phyloP scores from a whole-genome alignment of 1,140 invertebrate genomes.

The Brachionus asplanchnoidis region DNA sequence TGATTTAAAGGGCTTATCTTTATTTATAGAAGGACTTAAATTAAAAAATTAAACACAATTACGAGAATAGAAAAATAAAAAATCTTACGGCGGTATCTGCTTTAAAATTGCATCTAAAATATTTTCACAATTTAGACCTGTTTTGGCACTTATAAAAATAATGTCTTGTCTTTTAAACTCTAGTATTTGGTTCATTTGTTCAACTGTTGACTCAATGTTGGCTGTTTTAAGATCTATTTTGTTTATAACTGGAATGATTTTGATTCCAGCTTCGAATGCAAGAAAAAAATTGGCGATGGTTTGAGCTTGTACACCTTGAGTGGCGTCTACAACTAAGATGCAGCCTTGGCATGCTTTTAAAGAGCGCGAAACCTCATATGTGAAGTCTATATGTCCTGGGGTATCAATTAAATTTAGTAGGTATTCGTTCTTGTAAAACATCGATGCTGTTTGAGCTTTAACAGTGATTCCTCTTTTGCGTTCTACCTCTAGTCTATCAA shows the following conservation, averaged over 20 bases:
- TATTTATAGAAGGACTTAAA: constrained; percentile 61
- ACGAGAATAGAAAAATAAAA: neutral
- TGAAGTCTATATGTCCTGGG: constrained; percentile 96
- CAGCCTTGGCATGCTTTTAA: constrained; percentile 88
- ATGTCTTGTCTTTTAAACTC: constrained; percentile 69
- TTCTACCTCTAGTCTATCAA: constrained; percentile 84
- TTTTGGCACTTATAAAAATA: constrained; percentile 72
- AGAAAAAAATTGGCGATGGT: constrained; percentile 93
- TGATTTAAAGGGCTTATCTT: constrained; percentile 67
- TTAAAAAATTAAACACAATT: neutral
- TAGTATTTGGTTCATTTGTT: constrained; percentile 78
- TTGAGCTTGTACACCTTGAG: constrained; percentile 83
- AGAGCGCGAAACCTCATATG: constrained; percentile 81
- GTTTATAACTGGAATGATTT: constrained; percentile 86
- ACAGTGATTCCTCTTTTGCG: constrained; percentile 89
- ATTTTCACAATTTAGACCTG: constrained; percentile 67
- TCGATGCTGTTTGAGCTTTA: constrained; percentile 89
- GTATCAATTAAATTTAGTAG: constrained; percentile 96
- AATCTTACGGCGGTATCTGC: constrained; percentile 62
- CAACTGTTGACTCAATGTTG: constrained; percentile 71
- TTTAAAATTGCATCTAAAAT: constrained; percentile 73
- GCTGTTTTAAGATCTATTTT: constrained; percentile 92
- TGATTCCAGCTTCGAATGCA: constrained; percentile 74
- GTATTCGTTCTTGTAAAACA: constrained; percentile 71
- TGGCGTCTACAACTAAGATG: constrained; percentile 88